Evolutionary conservation across 2,113 vertebrate genomes (phyloP).

Genomic region (Cnemophilus loriae): DNA sequence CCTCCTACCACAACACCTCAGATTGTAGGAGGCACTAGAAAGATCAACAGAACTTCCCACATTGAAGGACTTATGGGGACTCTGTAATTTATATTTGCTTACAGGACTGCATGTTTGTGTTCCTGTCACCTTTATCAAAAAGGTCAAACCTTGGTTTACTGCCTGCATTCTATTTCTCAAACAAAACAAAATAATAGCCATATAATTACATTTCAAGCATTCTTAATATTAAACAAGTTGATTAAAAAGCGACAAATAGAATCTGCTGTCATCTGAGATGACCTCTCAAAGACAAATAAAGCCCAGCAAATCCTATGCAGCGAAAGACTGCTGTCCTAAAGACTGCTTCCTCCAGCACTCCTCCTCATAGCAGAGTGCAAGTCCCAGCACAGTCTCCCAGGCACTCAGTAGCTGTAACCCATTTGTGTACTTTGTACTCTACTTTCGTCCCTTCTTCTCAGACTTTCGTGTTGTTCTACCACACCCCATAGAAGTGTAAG

Average conservation of each 20-base stretch:
- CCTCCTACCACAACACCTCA: background rate
- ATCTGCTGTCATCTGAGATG: background rate
- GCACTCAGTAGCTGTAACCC: slow-evolving; percentile 13
- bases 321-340: background rate
- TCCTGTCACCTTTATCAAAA: background rate
- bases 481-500: background rate
- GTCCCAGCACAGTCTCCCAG: background rate
- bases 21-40: background rate
- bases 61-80: background rate
- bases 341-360: slow-evolving; percentile 41
- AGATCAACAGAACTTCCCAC: background rate
- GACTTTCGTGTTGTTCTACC: background rate
- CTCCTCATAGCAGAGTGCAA: background rate
- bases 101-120: background rate
- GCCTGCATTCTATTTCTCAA: background rate
- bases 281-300: slow-evolving; percentile 11
- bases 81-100: background rate
- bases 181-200: background rate
- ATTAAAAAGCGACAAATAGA: background rate
- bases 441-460: background rate
- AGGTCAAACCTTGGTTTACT: background rate
- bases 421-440: background rate
- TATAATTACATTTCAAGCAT: background rate
- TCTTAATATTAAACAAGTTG: background rate
- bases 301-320: background rate